Evolutionary conservation across 2,888 invertebrate genomes (phyloP).

Genomic region (Zygogramma bicolorata): DNA sequence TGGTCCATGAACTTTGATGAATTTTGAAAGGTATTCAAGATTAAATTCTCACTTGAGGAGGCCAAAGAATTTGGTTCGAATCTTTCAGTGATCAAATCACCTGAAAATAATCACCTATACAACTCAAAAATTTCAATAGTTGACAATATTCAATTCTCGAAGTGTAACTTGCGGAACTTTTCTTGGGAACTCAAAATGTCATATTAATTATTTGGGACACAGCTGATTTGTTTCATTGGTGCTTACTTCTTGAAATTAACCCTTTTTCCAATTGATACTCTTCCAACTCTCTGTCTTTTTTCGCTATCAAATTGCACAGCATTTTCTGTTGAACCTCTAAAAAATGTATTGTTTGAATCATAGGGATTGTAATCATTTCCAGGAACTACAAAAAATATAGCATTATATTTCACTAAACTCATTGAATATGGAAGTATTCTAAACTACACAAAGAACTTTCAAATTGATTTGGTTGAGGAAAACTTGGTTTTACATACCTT

Average conservation of each 20-base stretch:
- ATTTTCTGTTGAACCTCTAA: slow-evolving; percentile 67
- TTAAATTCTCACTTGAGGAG: slow-evolving; percentile 41
- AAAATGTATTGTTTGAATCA: slow-evolving; percentile 66
- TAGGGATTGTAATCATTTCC: slow-evolving; percentile 60
- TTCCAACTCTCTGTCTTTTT: slow-evolving; percentile 71
- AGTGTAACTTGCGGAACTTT: no score
- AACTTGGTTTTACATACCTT: slow-evolving; percentile 37
- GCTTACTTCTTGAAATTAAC: slow-evolving; percentile 67
- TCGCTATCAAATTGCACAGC: slow-evolving; percentile 65
- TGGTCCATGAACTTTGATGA: slow-evolving; percentile 48
- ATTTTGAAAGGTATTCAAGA: slow-evolving; percentile 53
- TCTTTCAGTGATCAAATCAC: slow-evolving; percentile 59
- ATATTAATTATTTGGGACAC: no score
- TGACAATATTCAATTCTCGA: not conserved
- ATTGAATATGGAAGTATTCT: no score
- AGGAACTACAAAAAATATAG: slow-evolving; percentile 48
- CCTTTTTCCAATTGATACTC: slow-evolving; percentile 70
- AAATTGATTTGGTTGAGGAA: not conserved
- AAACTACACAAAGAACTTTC: no score
- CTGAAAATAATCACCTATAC: slow-evolving; percentile 48
- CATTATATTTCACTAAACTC: no score
- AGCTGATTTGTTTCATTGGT: no score
- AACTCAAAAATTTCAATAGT: not conserved
- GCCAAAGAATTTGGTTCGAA: slow-evolving; percentile 53
- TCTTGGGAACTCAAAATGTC: no score